Evolutionary conservation across 2,888 invertebrate genomes (phyloP).

Genomic region (Spodoptera picta): DNA sequence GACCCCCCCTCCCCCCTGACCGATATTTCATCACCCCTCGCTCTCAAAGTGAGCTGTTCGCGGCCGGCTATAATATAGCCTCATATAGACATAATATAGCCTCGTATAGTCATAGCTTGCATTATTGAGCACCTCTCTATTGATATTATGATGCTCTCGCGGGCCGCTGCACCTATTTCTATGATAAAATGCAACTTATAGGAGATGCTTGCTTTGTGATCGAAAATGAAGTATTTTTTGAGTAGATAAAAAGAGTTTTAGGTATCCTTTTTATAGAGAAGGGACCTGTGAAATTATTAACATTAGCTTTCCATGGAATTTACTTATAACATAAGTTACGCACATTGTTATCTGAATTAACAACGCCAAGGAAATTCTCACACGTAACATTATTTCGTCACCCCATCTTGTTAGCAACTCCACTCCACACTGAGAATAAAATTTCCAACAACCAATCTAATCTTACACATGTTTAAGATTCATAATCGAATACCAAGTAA

Average conservation of each 20-base stretch:
- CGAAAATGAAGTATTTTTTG: no score
- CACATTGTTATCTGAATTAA: no score
- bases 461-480: slow-evolving; percentile 20
- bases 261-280: no score
- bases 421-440: not conserved
- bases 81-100: not conserved
- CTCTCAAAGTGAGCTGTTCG: not conserved
- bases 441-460: slow-evolving; percentile 19
- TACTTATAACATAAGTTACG: no score
- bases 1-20: slow-evolving; percentile 9
- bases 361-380: no score
- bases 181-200: slow-evolving; percentile 20
- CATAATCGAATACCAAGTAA: slow-evolving; percentile 23
- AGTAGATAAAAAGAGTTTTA: no score
- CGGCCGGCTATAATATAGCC: not conserved
- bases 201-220: slow-evolving; percentile 2
- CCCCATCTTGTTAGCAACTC: not conserved
- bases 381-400: no score
- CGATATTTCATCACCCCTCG: slow-evolving; percentile 1
- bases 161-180: slow-evolving; percentile 8
- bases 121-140: slow-evolving; percentile 21
- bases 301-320: no score
- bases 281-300: no score
- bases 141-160: slow-evolving; percentile 7
- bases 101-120: slow-evolving; percentile 1